Conservation (phyloP, 2,797 vertebrate species). For the Xyrichtys novacula region DNA sequence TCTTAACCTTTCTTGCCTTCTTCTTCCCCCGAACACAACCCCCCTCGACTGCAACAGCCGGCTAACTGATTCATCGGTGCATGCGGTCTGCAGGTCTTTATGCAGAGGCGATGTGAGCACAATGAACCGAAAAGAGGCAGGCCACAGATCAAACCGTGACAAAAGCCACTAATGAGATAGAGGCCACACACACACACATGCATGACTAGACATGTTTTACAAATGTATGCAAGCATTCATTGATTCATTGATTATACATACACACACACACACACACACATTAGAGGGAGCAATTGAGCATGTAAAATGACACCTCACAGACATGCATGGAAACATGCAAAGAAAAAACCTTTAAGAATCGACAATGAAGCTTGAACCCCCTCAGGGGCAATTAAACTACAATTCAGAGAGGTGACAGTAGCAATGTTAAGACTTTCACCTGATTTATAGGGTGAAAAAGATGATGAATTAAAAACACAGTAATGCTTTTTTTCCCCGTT, state of each 20-base stretch:
- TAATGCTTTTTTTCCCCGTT: background rate
- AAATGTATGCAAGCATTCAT: slow-evolving; percentile 49
- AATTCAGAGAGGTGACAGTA: slow-evolving; percentile 19
- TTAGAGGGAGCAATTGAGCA: slow-evolving; percentile 41
- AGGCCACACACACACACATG: slow-evolving; percentile 63
- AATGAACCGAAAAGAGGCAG: slow-evolving; percentile 54
- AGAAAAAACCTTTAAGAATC: slow-evolving; percentile 5
- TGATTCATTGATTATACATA: slow-evolving; percentile 49
- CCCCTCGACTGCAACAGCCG: slow-evolving; percentile 1
- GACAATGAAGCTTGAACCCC: slow-evolving; percentile 12
- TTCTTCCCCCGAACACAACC: slow-evolving; percentile 38
- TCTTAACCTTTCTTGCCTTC: slow-evolving; percentile 75
- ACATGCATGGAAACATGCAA: background rate
- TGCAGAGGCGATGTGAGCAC: slow-evolving; percentile 52
- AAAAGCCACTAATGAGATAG: slow-evolving; percentile 70
- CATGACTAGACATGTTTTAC: slow-evolving; percentile 49
- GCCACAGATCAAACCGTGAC: slow-evolving; percentile 63
- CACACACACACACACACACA: slow-evolving; percentile 26
- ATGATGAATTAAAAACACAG: background rate
- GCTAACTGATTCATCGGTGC: slow-evolving; percentile 32
- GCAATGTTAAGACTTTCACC: slow-evolving; percentile 15
- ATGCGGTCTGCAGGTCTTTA: slow-evolving; percentile 48
- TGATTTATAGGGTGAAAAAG: slow-evolving; percentile 19
- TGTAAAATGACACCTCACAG: slow-evolving; percentile 24
- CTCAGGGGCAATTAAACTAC: background rate